Base-by-base conservation (phyloP, 2,797 vertebrate species). In the Hydrocynus forskahlii region DNA sequence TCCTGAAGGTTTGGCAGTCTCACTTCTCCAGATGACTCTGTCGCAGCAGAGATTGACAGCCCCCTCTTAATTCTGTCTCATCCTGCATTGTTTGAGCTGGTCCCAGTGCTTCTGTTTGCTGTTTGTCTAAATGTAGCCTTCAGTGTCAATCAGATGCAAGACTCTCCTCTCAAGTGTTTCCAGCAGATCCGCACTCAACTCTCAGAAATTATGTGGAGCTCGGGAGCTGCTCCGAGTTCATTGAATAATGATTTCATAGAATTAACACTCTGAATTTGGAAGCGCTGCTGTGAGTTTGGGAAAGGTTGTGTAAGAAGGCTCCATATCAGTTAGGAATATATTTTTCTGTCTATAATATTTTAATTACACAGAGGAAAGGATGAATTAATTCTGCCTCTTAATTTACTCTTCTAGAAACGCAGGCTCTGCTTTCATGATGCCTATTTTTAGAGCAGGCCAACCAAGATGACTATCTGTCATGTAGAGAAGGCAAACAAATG, bases 121-220 rank as follows among this genome's bases (percentile, higher is more conserved):
- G 66, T 82, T 86, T 86, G 71, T 83, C 75, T 86, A 83, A 86
- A 84, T 84, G 77, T 83, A 83, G 81, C 75, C 62, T 83, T 78
- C 76, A 43, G 57, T 82, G 82, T 76, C 84, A 76, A 67, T 83
- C 82, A 80, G 67, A 82, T 71, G 43, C 43, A 81, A 79, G 71
- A 77, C 76, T 72, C 72, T 62, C 43, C 50, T 78, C 66, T 76
- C 17, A 64, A 63, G 76, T 78, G 69, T 52, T 66, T 59, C 50
- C 73, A 40, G 25, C 57, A 21, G 60, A 19, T 25, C 52, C 3
- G 1, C 52, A 40, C 76, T 45, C 64, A 10, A 66, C 35, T 38
- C 63, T 62, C 23, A 13, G 23, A 62, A 66, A 66, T 38, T 40
- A 17, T 57, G 38, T 66, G 5, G 69, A 40, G 62, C 55, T 71